Base-by-base conservation (phyloP, 2,888 invertebrate species). In the Elegia similella region DNA sequence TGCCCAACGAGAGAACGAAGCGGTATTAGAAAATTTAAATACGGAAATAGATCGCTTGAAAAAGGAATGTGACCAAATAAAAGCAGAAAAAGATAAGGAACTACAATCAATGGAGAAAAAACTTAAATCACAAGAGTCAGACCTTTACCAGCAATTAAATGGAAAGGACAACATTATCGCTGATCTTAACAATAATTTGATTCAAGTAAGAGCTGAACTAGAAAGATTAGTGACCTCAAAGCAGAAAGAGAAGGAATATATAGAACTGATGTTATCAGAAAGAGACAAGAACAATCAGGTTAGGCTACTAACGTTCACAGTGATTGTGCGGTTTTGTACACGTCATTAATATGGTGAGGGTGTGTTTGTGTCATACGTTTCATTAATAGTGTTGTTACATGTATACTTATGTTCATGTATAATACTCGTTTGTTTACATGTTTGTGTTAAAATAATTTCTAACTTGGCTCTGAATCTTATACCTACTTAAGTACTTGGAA, bases 211-310 rank as follows among this genome's bases (percentile, higher is more conserved):
- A 64, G 59, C 60, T 47, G 69, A 83, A 61, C 65, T 87, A 56
- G 69, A 69, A 53, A 75, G 78, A 58, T 58, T 84, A 56, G 67
- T 80, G 57, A 64, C 67, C 52, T 57, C 66, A 29, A 79, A 70
- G 59, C 62, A 63, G 15, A 82, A 83, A 66, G 82, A 85, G 55
- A 86, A 82, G 60, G 71, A 81, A 69, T 72, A 80, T 44, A 61
- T 78, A 67, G 72, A 75, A 42, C 57, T 62, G 54, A 10, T 67
- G 6, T 55, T 84, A 50, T 62, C 66, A 58, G 76, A 80, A 56
- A 86, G 69, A 78, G 78, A 84, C 57, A 78, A 64, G 62, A 80
- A 82, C 57, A 76, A 67, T 62, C 82, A 90, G 89, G 89, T 90
- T 78, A 82, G 88, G 77, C 65, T 65, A 60, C 67, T 72, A 73